Evolutionary conservation across 23 tunicate species (phyloP), one percentile per base, ranked within the genome.

Genomic region (Ascidia mentula): DNA sequence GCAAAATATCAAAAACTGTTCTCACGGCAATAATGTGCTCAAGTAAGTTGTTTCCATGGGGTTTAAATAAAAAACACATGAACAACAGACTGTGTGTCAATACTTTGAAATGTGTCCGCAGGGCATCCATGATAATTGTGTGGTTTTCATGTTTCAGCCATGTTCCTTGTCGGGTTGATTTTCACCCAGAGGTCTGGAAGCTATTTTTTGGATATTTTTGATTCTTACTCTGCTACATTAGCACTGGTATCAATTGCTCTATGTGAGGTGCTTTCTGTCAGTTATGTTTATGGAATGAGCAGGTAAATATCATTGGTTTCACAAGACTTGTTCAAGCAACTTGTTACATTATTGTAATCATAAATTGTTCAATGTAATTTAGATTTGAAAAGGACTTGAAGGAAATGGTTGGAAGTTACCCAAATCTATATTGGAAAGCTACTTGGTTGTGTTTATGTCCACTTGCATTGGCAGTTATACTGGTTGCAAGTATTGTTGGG

Each of bases 361-460:
- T 22, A 0, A 2, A 46, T 6, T 70, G 1, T 5, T 40, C 31
- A 46, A 9, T 37, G 12, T 40, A 18, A 79, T 40, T 18, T 45
- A 91, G 97, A 36, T 91, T 91, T 53, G 77, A 59, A 39, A 59
- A 73, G 8, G 98, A 92, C 45, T 46, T 92, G 45, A 35, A 87
- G 28, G 82, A 87, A 8, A 92, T 92, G 98, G 70, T 87, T 28
- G 84, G 90, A 2, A 32, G 20, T 6, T 6, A 31, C 45, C 92
- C 98, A 36, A 85, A 81, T 6, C 18, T 37, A 20, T 92, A 92
- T 37, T 92, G 89, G 89, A 79, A 22, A 15, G 75, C 83, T n/a
- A 87, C 98, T 3, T 92, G 98, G 98, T 73, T 80, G 78, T 72
- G 83, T 32, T 83, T 92, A 7, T 84, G 89, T 36, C 98, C 98